A percentile compares a stretch with the other conserved stretches of the same genome.
Conservation (phyloP, 2,797 vertebrate species). For the Leucoraja ocellata region DNA sequence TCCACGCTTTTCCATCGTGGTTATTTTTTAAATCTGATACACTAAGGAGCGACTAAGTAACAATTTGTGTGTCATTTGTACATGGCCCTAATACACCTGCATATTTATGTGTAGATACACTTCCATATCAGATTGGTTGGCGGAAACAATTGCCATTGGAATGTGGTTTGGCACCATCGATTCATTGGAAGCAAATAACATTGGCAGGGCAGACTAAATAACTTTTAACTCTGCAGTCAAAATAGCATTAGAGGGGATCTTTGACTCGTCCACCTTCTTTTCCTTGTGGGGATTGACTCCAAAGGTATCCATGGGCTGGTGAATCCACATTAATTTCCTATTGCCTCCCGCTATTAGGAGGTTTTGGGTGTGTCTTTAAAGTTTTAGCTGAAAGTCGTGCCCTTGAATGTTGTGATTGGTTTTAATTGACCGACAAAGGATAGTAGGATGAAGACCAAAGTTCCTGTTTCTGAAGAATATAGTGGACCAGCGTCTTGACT, state of each 20-base stretch:
- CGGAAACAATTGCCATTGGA: background rate
- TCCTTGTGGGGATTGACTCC: background rate
- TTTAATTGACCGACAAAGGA: background rate
- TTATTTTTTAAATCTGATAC: background rate
- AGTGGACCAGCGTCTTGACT: background rate
- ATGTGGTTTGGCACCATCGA: background rate
- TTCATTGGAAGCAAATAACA: background rate
- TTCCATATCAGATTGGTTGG: background rate
- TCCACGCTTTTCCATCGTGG: background rate
- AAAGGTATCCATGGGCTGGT: background rate
- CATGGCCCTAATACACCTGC: background rate
- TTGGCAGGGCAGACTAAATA: conserved; percentile 22
- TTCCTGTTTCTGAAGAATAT: background rate
- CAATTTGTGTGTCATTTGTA: background rate
- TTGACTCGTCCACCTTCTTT: background rate
- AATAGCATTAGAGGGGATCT: conserved; percentile 1
- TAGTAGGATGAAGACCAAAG: background rate
- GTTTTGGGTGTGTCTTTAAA: background rate
- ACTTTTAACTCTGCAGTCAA: background rate
- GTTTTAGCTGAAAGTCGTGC: background rate
- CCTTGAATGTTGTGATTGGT: background rate
- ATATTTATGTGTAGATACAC: background rate
- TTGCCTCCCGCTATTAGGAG: background rate
- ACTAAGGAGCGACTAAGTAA: background rate
- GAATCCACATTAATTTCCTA: background rate